phyloP scores from a whole-genome alignment of 2,113 vertebrate species.

The Rhinolophus sinicus region DNA sequence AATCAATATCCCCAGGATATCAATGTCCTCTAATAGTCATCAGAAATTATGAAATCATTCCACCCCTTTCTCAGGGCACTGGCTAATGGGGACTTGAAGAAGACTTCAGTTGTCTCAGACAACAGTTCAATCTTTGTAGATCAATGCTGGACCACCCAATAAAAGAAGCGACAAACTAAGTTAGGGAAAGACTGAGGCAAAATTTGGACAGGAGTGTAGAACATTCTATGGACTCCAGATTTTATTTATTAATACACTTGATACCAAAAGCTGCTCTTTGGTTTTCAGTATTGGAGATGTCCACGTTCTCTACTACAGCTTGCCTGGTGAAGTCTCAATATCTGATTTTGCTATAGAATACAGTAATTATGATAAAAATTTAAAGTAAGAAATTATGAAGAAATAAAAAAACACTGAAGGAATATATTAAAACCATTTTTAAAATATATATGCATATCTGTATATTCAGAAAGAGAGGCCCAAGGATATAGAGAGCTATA shows the following conservation, averaged over 20 bases:
- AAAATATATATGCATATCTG: background rate
- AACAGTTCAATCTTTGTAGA: conserved; percentile 66
- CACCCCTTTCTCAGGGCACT: conserved; percentile 66
- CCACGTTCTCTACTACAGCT: accelerated
- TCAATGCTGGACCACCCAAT: conserved; percentile 17
- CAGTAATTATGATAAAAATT: background rate
- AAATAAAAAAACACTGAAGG: background rate
- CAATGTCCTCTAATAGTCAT: conserved; percentile 84
- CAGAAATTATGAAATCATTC: conserved; percentile 80
- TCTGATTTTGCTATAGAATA: background rate
- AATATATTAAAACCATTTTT: background rate
- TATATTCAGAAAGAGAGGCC: background rate
- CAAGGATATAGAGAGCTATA: background rate
- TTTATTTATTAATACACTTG: background rate
- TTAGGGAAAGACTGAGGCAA: conserved; percentile 27
- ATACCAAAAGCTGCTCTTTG: background rate
- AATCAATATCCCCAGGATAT: conserved; percentile 89
- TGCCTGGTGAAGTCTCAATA: accelerated
- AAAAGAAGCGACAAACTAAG: background rate
- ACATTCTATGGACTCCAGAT: background rate
- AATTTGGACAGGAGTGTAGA: background rate
- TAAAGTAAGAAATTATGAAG: background rate
- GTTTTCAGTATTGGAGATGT: background rate
- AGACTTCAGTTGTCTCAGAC: conserved; percentile 79
- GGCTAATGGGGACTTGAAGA: conserved; percentile 72